These are phyloP conservation scores for Gymnobelideus leadbeateri DNA, from an alignment of 2,113 vertebrate genomes.

Conservation along the genomic window DNA sequence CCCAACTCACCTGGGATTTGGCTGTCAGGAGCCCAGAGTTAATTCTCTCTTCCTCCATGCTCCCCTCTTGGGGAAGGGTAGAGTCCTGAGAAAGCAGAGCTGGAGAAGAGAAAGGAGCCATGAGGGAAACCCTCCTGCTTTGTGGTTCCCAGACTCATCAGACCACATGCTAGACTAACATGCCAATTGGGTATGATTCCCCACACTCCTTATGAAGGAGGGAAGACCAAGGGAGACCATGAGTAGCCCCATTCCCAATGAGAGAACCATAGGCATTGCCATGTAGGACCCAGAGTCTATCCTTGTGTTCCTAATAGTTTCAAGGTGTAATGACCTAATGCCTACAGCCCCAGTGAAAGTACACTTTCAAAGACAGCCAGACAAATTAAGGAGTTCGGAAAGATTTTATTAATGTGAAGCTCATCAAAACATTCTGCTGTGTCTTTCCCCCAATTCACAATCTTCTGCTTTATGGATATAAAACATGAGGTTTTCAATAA, in stretches of 20 bases:
- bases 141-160: background rate
- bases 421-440: background rate
- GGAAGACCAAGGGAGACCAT: background rate
- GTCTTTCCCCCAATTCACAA: background rate
- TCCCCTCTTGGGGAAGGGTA: background rate
- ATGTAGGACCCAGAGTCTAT: background rate
- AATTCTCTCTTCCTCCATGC: conserved; percentile 1
- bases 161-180: background rate
- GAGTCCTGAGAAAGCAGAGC: background rate
- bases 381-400: background rate
- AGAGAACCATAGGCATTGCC: background rate
- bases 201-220: background rate
- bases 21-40: background rate
- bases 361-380: background rate
- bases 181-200: background rate
- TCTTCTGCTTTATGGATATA: background rate
- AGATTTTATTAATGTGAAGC: background rate
- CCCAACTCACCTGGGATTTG: conserved; percentile 7
- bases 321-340: background rate
- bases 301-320: background rate
- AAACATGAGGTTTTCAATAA: background rate
- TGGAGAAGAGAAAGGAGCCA: conserved; percentile 4
- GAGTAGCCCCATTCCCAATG: background rate
- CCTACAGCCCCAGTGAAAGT: background rate
- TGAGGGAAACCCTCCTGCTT: background rate